Conservation (phyloP, 2,888 invertebrate genomes). For the Eubasilissa splendida region DNA sequence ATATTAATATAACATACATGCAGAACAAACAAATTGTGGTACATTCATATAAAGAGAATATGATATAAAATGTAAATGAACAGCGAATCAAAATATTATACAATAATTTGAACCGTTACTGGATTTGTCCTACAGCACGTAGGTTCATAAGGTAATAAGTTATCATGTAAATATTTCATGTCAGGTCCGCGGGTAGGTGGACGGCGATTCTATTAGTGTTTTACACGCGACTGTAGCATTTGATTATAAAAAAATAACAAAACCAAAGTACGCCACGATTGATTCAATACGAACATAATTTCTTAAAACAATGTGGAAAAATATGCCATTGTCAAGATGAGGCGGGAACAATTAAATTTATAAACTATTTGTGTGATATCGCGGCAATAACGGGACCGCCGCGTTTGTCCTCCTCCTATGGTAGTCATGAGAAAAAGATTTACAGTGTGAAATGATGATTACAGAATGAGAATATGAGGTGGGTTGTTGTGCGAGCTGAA, state of each 20-base stretch:
- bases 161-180: too few species aligned
- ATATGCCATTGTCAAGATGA: constrained; percentile 8
- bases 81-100: too few species aligned
- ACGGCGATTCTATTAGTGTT: constrained; percentile 1
- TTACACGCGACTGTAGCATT: neutral
- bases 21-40: too few species aligned
- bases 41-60: too few species aligned
- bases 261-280: neutral
- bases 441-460: neutral
- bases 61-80: too few species aligned
- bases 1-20: too few species aligned
- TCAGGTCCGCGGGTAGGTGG: neutral
- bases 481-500: neutral
- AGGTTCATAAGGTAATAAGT: too few species aligned
- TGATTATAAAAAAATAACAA: constrained; percentile 5
- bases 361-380: neutral
- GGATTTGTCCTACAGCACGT: too few species aligned
- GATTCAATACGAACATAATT: neutral
- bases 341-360: constrained; percentile 1
- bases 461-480: constrained; percentile 1
- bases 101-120: too few species aligned
- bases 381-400: neutral
- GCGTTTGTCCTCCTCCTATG: neutral
- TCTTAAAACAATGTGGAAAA: constrained; percentile 16
- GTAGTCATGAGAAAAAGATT: constrained; percentile 1